A percentile compares a stretch with the other conserved stretches of the same genome.
Conservation (phyloP, 1,140 invertebrate species). For the Trichomalopsis sarcophagae region DNA sequence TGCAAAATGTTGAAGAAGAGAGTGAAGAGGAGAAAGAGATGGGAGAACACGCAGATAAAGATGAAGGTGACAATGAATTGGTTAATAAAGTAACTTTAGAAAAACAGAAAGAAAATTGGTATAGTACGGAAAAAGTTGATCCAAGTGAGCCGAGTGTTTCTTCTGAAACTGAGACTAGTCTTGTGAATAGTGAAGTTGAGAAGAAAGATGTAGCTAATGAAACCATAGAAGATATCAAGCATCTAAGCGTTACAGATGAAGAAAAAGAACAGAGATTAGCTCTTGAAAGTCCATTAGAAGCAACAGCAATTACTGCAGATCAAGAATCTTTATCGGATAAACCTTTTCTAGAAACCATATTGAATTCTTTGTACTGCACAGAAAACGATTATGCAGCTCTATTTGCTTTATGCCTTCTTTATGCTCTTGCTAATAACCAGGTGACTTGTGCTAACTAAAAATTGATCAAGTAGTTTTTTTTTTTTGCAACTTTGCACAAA, state of each 20-base stretch:
- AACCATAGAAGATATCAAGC: conserved; percentile 64
- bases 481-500: neutral
- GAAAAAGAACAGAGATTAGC: conserved; percentile 87
- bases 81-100: neutral
- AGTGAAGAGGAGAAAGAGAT: conserved; percentile 66
- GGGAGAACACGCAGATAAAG: conserved; percentile 64
- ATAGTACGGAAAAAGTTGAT: conserved; percentile 66
- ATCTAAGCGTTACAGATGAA: conserved; percentile 92
- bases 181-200: conserved; percentile 43
- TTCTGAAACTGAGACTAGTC: conserved; percentile 44
- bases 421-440: conserved; percentile 94
- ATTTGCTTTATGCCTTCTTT: conserved; percentile 93
- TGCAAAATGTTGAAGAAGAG: conserved; percentile 44
- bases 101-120: conserved; percentile 41
- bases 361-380: conserved; percentile 87
- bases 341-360: conserved; percentile 92
- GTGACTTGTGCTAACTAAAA: conserved; percentile 77
- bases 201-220: conserved; percentile 49
- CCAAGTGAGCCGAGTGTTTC: conserved; percentile 60
- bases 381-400: conserved; percentile 97
- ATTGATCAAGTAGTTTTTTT: neutral
- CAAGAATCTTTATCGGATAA: conserved; percentile 77
- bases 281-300: conserved; percentile 68
- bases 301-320: conserved; percentile 63
- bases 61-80: neutral